These are phyloP conservation scores for Leptodirus hochenwartii DNA, from an alignment of 2,888 invertebrate genomes.

Conservation along the genomic window DNA sequence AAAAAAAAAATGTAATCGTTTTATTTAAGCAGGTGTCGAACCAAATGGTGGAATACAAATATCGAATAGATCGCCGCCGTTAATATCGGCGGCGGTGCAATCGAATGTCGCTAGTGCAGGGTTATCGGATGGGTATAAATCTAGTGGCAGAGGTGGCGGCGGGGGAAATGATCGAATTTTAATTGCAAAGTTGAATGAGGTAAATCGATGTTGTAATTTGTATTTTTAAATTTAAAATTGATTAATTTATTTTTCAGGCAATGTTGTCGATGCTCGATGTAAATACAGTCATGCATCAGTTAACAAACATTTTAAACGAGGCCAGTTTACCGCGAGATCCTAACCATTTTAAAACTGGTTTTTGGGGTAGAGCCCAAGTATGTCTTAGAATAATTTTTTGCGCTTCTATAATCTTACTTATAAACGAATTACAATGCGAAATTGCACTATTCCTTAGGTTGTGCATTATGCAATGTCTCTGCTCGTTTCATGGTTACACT, in stretches of 20 bases:
- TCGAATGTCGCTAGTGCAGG: too few species aligned
- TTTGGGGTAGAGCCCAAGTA: conserved; percentile 82
- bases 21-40: too few species aligned
- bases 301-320: conserved; percentile 76
- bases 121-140: too few species aligned
- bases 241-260: too few species aligned
- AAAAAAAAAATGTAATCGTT: too few species aligned
- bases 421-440: too few species aligned
- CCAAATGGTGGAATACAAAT: too few species aligned
- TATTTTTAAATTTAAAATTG: too few species aligned
- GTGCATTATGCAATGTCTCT: conserved; percentile 86
- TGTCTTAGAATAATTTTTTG: conserved; percentile 6
- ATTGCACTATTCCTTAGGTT: conserved; percentile 29
- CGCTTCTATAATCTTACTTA: too few species aligned
- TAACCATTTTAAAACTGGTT: conserved; percentile 77
- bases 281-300: conserved; percentile 60
- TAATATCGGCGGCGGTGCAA: conserved; percentile 30
- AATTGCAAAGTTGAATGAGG: conserved; percentile 56
- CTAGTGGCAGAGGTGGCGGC: too few species aligned
- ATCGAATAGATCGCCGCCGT: too few species aligned
- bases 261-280: conserved; percentile 74
- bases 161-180: conserved; percentile 36
- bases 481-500: conserved; percentile 84
- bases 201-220: too few species aligned
- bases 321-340: conserved; percentile 64